A percentile compares a stretch with the other conserved stretches of the same genome.
phyloP scores from a whole-genome alignment of 2,888 invertebrate genomes.

The Melikaiella ostensackeni region DNA sequence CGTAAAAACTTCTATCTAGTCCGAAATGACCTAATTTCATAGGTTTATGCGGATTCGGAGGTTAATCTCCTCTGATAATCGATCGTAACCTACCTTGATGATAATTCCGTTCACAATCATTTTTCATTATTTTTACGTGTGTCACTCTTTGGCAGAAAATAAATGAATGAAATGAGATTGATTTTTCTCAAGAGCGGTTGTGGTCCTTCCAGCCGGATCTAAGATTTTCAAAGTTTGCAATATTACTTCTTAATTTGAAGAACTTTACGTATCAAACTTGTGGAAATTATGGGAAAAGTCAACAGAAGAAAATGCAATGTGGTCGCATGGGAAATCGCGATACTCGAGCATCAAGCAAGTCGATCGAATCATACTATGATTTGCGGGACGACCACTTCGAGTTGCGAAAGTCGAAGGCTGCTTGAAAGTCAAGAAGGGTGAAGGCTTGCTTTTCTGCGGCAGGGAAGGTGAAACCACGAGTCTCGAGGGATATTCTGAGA shows the following conservation, averaged over 20 bases:
- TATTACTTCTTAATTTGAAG: background rate
- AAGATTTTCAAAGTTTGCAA: too few relatives aligned
- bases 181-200: too few relatives aligned
- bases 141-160: background rate
- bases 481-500: constrained; percentile 53
- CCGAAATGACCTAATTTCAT: too few relatives aligned
- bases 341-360: constrained; percentile 55
- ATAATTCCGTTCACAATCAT: too few relatives aligned
- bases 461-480: constrained; percentile 31
- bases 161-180: too few relatives aligned
- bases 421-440: constrained; percentile 50
- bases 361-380: constrained; percentile 53
- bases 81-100: too few relatives aligned
- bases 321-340: constrained; percentile 61
- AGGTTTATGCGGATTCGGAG: too few relatives aligned
- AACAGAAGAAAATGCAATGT: constrained; percentile 19
- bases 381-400: constrained; percentile 53
- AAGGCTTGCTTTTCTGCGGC: constrained; percentile 48
- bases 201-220: too few relatives aligned
- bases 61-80: too few relatives aligned
- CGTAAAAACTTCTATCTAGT: too few relatives aligned
- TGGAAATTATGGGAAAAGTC: background rate
- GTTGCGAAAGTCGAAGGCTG: constrained; percentile 55
- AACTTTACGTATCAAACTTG: background rate
- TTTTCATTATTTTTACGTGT: background rate